Percentiles rank a stretch among this genome's conserved stretches.
phyloP scores from a whole-genome alignment of 1,140 invertebrate species.

The Macrocentrus cingulum region DNA sequence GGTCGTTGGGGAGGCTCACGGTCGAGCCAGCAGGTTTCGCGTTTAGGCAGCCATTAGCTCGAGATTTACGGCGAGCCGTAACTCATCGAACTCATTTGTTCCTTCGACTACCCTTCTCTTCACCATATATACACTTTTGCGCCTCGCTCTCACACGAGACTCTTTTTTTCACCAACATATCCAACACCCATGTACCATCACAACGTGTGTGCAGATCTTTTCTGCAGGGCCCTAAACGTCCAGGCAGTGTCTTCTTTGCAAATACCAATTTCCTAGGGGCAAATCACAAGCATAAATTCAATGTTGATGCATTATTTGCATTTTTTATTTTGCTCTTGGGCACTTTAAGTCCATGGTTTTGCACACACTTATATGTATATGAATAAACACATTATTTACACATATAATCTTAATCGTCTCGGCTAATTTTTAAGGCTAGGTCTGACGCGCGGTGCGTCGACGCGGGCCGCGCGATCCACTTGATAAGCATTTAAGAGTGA shows the following conservation, averaged over 20 bases:
- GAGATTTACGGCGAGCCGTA: slow-evolving; percentile 60
- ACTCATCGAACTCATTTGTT: slow-evolving; percentile 60
- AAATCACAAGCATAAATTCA: slow-evolving; percentile 18
- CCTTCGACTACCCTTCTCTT: slow-evolving; percentile 35
- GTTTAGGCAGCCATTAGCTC: slow-evolving; percentile 59
- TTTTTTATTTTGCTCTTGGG: background rate
- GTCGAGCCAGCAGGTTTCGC: slow-evolving; percentile 52
- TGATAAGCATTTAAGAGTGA: slow-evolving; percentile 23
- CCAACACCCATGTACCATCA: background rate
- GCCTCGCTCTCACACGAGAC: slow-evolving; percentile 22
- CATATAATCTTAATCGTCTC: background rate
- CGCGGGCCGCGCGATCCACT: background rate
- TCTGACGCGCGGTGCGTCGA: background rate
- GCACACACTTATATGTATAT: background rate
- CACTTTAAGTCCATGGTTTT: background rate
- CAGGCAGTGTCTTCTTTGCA: slow-evolving; percentile 20
- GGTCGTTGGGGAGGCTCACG: slow-evolving; percentile 36
- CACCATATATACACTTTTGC: slow-evolving; percentile 12
- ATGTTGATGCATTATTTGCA: slow-evolving; percentile 12
- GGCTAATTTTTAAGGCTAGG: slow-evolving; percentile 12
- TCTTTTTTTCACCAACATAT: slow-evolving; percentile 11
- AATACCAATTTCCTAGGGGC: slow-evolving; percentile 14
- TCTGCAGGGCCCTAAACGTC: slow-evolving; percentile 18
- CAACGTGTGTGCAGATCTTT: slow-evolving; percentile 4
- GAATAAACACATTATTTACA: background rate